Percentiles rank a stretch among this genome's conserved stretches.
phyloP scores from a whole-genome alignment of 2,888 invertebrate genomes.

The Ophioninae sp. region DNA sequence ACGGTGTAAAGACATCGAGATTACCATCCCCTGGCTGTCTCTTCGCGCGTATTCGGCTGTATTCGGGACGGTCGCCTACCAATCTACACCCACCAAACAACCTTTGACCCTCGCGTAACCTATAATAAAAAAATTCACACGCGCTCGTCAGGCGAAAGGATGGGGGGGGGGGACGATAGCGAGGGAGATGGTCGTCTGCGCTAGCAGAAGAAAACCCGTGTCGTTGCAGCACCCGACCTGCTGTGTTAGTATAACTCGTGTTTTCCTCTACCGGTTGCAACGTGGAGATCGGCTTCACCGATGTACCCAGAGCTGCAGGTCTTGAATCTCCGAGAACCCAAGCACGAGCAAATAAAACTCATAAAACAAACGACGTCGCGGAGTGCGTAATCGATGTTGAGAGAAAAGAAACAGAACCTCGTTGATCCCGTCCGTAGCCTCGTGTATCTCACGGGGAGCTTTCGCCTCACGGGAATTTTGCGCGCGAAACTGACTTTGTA shows the following conservation, averaged over 20 bases:
- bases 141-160: constrained; percentile 7
- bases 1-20: too few relatives aligned
- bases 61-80: neutral
- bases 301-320: neutral
- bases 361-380: neutral
- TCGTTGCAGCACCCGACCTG: constrained; percentile 33
- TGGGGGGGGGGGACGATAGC: too few relatives aligned
- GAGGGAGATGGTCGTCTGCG: constrained; percentile 22
- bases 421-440: constrained; percentile 11
- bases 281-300: constrained; percentile 20
- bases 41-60: constrained; percentile 15
- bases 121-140: constrained; percentile 41
- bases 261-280: constrained; percentile 42
- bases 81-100: constrained; percentile 34
- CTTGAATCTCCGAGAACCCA: neutral
- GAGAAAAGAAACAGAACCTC: constrained; percentile 10
- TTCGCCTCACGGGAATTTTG: constrained; percentile 5
- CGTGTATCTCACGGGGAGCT: constrained; percentile 24
- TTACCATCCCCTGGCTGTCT: neutral
- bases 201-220: constrained; percentile 55
- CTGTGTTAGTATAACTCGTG: constrained; percentile 19
- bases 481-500: constrained; percentile 22
- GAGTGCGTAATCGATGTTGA: constrained; percentile 3
- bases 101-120: constrained; percentile 61
- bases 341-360: neutral